Evolutionary conservation across 2,797 vertebrate genomes (phyloP), one percentile per base, ranked within the genome.

Genomic region (Apogon talboti): DNA sequence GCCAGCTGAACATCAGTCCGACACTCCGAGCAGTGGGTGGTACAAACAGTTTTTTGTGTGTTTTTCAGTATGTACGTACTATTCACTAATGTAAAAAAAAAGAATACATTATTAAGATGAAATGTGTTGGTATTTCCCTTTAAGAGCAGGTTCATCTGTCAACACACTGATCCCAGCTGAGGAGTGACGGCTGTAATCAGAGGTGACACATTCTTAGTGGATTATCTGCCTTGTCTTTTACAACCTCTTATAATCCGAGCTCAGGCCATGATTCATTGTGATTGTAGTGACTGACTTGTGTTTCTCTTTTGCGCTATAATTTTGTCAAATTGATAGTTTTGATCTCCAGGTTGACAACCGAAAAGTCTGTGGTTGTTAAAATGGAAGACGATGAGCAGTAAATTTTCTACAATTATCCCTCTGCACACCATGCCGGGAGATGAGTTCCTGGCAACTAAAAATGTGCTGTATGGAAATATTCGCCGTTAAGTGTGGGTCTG

Each of bases 201-300:
- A 85, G 78, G 74, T 70, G 85, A 84, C 85, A 89, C 70, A 77
- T 81, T 89, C 73, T 88, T 48, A 59, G 74, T 75, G 79, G 86
- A 87, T 88, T 86, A 80, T 84, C 73, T 76, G 76, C 69, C 62
- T 87, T 75, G 74, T 86, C 72, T 90, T 88, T 89, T 88, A 86
- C 76, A 76, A 84, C 71, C 74, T 83, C 57, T 76, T 76, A 65
- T 83, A 84, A 88, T 87, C 87, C 13, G 1, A 21, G 63, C 74
- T 77, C 64, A 63, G 49, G 24, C 14, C 62, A 65, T 83, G 77
- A 89, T 85, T 89, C 79, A 79, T 63, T 69, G 78, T 78, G 70
- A 76, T 77, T 56, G 45, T 68, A 56, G 58, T 35, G 40, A 56
- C 24, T 86, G 79, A 86, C 79, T 87, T 73, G 58, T 52, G 41